Percentiles rank a stretch among this genome's conserved stretches.
These are phyloP conservation scores for Caenorhabditis parvicauda DNA, from an alignment of 2,888 invertebrate species.

Conservation along the genomic window DNA sequence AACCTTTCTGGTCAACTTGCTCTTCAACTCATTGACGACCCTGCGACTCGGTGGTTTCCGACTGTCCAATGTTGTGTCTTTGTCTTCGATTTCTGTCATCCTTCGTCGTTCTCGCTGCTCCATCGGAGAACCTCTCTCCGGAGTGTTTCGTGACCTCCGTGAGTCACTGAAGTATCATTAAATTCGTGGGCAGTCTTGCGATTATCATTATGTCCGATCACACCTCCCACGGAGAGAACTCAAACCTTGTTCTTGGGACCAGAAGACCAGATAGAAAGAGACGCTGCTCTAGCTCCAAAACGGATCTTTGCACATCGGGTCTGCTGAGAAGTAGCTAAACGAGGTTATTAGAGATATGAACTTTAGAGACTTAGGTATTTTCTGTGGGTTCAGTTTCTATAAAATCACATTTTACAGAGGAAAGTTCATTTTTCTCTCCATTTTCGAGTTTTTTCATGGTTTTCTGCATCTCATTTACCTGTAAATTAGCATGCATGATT, in stretches of 20 bases:
- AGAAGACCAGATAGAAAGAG: conserved; percentile 62
- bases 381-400: too few relatives aligned
- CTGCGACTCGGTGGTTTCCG: conserved; percentile 13
- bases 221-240: not conserved
- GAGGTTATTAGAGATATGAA: too few relatives aligned
- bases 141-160: conserved; percentile 13
- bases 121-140: conserved; percentile 14
- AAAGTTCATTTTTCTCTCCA: too few relatives aligned
- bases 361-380: too few relatives aligned
- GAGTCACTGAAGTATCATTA: conserved; percentile 13
- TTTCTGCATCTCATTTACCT: conserved; percentile 22
- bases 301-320: conserved; percentile 82
- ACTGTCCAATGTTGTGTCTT: conserved; percentile 1
- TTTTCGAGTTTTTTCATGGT: too few relatives aligned
- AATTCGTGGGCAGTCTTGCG: conserved; percentile 15
- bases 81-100: conserved; percentile 8
- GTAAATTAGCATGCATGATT: conserved; percentile 76
- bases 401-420: too few relatives aligned
- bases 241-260: conserved; percentile 30
- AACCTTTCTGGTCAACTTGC: conserved; percentile 68
- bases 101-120: conserved; percentile 17
- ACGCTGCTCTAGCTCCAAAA: conserved; percentile 76
- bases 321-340: conserved; percentile 77
- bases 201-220: too few relatives aligned
- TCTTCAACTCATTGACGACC: conserved; percentile 73